These are phyloP conservation scores for Vidua chalybeata DNA, from an alignment of 2,113 vertebrate genomes.

Conservation along the genomic window DNA sequence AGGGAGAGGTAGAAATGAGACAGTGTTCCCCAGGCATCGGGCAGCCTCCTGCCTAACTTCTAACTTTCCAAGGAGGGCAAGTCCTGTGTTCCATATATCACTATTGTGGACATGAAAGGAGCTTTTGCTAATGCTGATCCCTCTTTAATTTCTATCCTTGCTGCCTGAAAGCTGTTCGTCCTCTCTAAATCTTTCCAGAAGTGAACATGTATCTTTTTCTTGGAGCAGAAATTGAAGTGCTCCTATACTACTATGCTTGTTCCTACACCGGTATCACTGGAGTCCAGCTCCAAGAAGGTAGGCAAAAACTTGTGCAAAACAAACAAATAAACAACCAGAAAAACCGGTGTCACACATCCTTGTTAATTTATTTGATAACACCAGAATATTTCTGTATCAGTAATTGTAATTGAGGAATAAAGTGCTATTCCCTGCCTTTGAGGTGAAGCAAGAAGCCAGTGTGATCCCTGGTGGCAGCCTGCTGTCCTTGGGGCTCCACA, in stretches of 20 bases:
- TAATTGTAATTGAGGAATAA: not conserved
- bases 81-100: fast-evolving
- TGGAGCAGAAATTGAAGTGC: not conserved
- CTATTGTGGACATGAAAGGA: not conserved
- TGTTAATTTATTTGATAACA: not conserved
- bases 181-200: not conserved
- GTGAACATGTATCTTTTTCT: fast-evolving
- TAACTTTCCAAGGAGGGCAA: not conserved
- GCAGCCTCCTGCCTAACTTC: not conserved
- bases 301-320: not conserved
- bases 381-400: not conserved
- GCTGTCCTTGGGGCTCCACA: not conserved
- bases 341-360: not conserved
- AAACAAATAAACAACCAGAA: not conserved
- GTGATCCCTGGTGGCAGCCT: not conserved
- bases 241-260: not conserved
- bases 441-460: not conserved
- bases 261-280: not conserved
- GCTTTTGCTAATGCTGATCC: not conserved
- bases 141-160: not conserved
- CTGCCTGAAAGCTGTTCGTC: fast-evolving
- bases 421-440: not conserved
- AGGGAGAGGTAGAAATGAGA: not conserved
- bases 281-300: not conserved
- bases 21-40: fast-evolving